Conservation (phyloP, 2,113 vertebrate species). For the Petrocephalus zakoni region DNA sequence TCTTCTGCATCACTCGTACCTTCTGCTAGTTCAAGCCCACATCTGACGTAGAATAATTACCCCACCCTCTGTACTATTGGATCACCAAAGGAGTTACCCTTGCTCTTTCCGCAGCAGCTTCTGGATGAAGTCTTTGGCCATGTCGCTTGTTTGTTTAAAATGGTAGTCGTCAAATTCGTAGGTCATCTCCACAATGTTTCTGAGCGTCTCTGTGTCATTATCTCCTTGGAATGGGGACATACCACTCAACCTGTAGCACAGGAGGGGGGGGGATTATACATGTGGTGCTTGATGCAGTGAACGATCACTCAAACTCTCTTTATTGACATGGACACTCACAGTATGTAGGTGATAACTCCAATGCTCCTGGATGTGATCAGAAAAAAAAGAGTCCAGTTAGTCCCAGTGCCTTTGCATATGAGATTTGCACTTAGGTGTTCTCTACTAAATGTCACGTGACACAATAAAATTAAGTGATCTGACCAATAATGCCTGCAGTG, state of each 20-base stretch:
- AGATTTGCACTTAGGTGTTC: background rate
- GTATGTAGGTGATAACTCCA: constrained; percentile 72
- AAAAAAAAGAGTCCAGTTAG: background rate
- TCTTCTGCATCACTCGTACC: background rate
- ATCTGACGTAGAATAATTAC: background rate
- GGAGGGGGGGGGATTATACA: background rate
- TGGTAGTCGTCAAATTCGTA: constrained; percentile 60
- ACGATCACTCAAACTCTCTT: background rate
- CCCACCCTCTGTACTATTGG: no score
- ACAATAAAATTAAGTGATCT: background rate
- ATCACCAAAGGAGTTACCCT: constrained; percentile 43
- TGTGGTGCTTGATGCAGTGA: background rate
- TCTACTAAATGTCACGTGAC: background rate
- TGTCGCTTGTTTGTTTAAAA: constrained; percentile 61
- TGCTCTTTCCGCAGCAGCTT: constrained; percentile 65
- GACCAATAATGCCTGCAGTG: background rate
- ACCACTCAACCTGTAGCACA: constrained; percentile 67
- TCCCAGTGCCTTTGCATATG: background rate
- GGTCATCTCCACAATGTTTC: constrained; percentile 53
- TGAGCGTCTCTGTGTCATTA: constrained; percentile 62
- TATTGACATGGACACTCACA: constrained; percentile 51
- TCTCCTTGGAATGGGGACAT: constrained; percentile 73
- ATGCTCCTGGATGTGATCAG: constrained; percentile 61
- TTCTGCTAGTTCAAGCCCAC: background rate
- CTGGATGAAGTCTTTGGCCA: constrained; percentile 72